Percentiles rank a stretch among this genome's conserved stretches.
These are phyloP conservation scores for Cervus canadensis DNA, from an alignment of 2,113 vertebrate species.

Conservation along the genomic window DNA sequence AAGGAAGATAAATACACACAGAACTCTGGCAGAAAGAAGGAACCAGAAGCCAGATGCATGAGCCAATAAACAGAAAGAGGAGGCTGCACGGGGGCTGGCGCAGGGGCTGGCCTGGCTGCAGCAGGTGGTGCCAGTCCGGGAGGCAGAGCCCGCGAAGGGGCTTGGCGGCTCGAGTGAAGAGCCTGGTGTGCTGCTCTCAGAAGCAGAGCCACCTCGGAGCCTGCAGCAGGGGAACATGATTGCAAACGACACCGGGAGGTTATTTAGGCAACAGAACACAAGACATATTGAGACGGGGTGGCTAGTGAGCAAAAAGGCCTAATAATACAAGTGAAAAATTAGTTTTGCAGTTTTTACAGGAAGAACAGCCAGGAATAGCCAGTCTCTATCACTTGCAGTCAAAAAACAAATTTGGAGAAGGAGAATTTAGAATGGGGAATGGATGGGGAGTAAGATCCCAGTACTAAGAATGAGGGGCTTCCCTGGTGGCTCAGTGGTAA, in stretches of 20 bases:
- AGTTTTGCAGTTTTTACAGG: neutral
- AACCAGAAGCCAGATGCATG: neutral
- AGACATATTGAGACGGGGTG: neutral
- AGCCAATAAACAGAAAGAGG: neutral
- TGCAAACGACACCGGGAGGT: neutral
- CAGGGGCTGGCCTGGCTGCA: too few relatives aligned
- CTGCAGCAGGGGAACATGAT: neutral
- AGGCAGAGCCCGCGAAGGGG: rapidly evolving
- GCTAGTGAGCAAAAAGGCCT: neutral
- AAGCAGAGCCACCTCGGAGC: neutral
- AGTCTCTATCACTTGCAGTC: neutral
- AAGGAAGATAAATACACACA: neutral
- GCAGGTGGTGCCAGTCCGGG: neutral
- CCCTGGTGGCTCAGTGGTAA: neutral
- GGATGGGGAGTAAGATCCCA: neutral
- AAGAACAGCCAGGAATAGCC: neutral
- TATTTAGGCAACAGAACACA: neutral
- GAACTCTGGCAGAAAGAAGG: neutral
- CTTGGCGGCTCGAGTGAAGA: neutral
- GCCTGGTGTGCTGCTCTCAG: neutral
- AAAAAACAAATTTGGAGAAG: neutral
- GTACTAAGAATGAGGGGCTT: neutral
- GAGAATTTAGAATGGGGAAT: neutral
- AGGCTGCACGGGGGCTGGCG: too few relatives aligned
- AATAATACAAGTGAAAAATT: neutral